Evolutionary conservation across 1,140 invertebrate species (phyloP), one percentile per base, ranked within the genome.

Genomic region (Spodoptera litura): DNA sequence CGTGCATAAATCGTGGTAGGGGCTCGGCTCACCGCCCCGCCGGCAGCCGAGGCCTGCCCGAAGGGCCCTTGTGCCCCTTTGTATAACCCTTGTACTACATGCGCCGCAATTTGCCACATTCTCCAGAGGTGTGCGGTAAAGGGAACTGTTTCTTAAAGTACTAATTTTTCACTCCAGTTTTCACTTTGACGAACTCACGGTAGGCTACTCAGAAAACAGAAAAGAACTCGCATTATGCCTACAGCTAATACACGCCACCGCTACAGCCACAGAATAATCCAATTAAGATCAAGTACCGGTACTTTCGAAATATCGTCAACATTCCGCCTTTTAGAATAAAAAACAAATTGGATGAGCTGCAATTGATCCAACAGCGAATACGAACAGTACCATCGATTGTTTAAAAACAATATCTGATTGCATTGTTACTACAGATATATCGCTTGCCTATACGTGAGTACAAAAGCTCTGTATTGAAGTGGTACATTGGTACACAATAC

Each of bases 91-190:
- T 85, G 83, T 85, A 64, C 20, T 59, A 73, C 56, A 73, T 59
- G 38, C 74, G 9, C 83, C 83, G 82, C 78, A 87, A 84, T 85
- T 81, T 81, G 70, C 82, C 73, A 85, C 81, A 87, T 82, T 83
- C 84, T 87, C 78, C 64, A 83, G 61, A 76, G 73, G 73, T 76
- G 73, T 76, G n/a, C 27, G 0, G 58, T 79, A 75, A 82, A 85
- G 78, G 81, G 81, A 81, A 82, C 59, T 13, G 71, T 84, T 85
- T 85, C 85, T 85, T 80, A 82, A 87, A 85, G 82, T 84, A 79
- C 85, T 85, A 88, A 88, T 88, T 88, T 87, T 83, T 81, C 78
- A 86, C 83, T 88, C 82, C 83, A 86, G 68, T 73, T 81, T 81
- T 77, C 79, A 49, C 78, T 84, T 82, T 73, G 55, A 51, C 38